phyloP scores from a whole-genome alignment of 2,797 vertebrate genomes.

The Liasis olivaceus region DNA sequence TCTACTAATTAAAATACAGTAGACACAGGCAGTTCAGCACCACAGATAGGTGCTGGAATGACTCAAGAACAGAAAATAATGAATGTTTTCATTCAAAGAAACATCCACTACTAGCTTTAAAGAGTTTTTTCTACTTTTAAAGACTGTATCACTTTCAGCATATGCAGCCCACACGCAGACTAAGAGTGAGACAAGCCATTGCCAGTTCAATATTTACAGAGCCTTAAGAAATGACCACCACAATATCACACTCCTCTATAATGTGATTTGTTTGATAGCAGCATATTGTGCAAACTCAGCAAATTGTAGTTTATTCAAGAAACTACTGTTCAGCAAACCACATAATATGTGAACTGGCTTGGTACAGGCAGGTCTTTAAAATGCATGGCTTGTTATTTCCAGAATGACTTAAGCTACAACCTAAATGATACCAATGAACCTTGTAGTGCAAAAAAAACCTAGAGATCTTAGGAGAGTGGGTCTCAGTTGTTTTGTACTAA shows the following conservation, averaged over 20 bases:
- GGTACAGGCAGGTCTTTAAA: background rate
- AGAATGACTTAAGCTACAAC: background rate
- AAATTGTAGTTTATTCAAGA: background rate
- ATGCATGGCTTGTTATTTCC: background rate
- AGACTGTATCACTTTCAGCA: too few relatives aligned
- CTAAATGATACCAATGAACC: background rate
- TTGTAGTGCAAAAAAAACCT: background rate
- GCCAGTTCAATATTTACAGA: background rate
- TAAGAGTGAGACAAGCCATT: background rate
- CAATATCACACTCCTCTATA: background rate
- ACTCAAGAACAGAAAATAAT: background rate
- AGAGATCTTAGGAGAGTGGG: background rate
- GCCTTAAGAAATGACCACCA: background rate
- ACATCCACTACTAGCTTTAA: background rate
- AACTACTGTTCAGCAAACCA: background rate
- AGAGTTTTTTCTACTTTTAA: background rate
- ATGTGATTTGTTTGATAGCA: background rate
- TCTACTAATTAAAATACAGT: background rate
- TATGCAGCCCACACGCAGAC: too few relatives aligned
- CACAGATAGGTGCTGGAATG: background rate
- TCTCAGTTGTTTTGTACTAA: background rate
- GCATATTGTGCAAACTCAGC: background rate
- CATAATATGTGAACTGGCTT: background rate
- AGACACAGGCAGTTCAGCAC: background rate
- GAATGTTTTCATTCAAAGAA: too few relatives aligned